Percentiles rank a stretch among this genome's conserved stretches.
Conservation (phyloP, 2,797 vertebrate genomes). For the Dendrocincla tyrannina region DNA sequence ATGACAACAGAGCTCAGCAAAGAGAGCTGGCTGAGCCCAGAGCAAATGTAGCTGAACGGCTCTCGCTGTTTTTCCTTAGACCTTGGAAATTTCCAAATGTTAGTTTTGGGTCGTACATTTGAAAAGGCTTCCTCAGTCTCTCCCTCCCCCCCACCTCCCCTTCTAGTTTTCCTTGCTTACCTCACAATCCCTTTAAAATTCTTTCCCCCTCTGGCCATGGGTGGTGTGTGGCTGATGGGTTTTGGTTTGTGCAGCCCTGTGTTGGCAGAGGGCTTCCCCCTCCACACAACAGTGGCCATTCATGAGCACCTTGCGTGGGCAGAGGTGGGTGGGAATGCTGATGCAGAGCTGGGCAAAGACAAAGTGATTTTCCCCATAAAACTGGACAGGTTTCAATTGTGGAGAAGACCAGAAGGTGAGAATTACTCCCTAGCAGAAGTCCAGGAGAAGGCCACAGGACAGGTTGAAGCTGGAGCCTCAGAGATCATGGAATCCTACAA, state of each 20-base stretch:
- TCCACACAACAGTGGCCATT: background rate
- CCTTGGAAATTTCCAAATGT: slow-evolving; percentile 52
- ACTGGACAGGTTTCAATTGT: background rate
- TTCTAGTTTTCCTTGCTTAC: background rate
- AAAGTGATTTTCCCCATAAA: background rate
- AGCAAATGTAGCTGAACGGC: slow-evolving; percentile 46
- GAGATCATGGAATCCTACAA: background rate
- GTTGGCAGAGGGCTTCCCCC: background rate
- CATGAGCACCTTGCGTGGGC: background rate
- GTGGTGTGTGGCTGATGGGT: background rate
- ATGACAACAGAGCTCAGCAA: slow-evolving; percentile 49
- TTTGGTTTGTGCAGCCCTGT: background rate
- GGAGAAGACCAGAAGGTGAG: background rate
- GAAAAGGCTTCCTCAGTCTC: slow-evolving; percentile 33
- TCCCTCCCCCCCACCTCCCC: background rate
- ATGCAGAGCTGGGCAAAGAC: background rate
- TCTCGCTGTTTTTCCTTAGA: slow-evolving; percentile 41
- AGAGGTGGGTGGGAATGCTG: background rate
- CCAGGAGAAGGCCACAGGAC: background rate
- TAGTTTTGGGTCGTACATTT: slow-evolving; percentile 36
- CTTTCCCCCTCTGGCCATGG: background rate
- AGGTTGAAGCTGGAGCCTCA: background rate
- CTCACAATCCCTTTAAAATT: background rate
- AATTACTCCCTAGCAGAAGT: background rate
- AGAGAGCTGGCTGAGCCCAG: slow-evolving; percentile 41